Percentiles rank a stretch among this genome's conserved stretches.
Conservation (phyloP, 1,140 invertebrate species). For the Drosophila novamexicana region DNA sequence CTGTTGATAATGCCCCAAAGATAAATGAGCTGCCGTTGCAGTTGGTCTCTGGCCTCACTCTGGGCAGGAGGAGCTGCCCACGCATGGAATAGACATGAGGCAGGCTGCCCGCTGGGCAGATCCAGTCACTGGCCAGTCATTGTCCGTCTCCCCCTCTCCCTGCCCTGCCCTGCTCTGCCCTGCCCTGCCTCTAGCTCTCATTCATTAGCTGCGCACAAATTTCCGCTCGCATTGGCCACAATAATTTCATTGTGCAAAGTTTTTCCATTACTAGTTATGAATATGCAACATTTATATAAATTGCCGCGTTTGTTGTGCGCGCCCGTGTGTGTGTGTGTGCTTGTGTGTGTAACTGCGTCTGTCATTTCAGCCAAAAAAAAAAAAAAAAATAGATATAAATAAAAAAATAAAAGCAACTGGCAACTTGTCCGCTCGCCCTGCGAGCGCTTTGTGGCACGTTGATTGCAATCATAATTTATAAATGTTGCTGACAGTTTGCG, state of each 20-base stretch:
- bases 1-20: constrained; percentile 30
- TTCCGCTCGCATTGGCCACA: constrained; percentile 48
- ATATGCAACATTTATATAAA: constrained; percentile 83
- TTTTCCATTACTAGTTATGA: constrained; percentile 75
- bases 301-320: constrained; percentile 71
- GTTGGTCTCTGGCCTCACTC: constrained; percentile 5
- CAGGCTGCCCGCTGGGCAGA: not conserved
- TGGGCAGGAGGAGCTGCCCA: not conserved
- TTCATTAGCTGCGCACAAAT: constrained; percentile 66
- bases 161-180: not conserved
- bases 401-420: constrained; percentile 19
- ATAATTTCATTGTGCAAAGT: constrained; percentile 67
- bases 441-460: constrained; percentile 73
- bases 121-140: not conserved
- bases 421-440: constrained; percentile 33
- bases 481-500: constrained; percentile 77
- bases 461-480: constrained; percentile 83
- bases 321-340: constrained; percentile 7
- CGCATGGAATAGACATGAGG: too few species aligned
- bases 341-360: constrained; percentile 54
- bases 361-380: constrained; percentile 64
- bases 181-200: constrained; percentile 21
- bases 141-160: not conserved
- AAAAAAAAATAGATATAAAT: not conserved
- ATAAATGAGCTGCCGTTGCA: constrained; percentile 54